A percentile compares a stretch with the other conserved stretches of the same genome.
Conservation (phyloP, 2,113 vertebrate species). For the Megaceryle torquata region DNA sequence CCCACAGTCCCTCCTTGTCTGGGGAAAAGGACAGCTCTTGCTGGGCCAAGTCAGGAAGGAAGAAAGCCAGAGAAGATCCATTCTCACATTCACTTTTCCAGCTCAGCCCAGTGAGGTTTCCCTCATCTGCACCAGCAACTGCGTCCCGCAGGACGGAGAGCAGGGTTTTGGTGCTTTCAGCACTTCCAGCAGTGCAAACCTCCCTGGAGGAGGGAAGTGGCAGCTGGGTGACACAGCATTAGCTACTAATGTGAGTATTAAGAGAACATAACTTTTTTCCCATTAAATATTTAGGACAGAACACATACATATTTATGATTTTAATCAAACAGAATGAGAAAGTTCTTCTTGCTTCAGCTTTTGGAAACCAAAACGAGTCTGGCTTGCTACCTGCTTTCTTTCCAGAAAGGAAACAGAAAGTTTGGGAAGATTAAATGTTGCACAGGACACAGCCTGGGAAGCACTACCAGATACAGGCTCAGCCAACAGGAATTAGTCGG, state of each 20-base stretch:
- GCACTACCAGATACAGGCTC: no score
- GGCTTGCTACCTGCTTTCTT: not conserved
- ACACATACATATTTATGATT: conserved; percentile 17
- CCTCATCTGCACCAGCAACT: not conserved
- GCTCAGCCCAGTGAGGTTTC: not conserved
- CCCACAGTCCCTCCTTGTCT: not conserved
- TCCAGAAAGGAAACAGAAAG: not conserved
- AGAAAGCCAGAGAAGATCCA: not conserved
- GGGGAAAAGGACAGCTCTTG: not conserved
- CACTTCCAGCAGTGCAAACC: not conserved
- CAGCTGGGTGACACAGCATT: not conserved
- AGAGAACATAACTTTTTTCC: not conserved
- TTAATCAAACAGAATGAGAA: conserved; percentile 32
- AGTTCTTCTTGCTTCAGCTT: not conserved
- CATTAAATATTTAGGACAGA: conserved; percentile 12
- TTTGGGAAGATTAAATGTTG: not conserved
- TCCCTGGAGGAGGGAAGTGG: not conserved
- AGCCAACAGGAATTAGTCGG: not conserved
- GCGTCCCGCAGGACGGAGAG: accelerated
- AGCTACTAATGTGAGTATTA: not conserved
- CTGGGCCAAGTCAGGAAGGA: not conserved
- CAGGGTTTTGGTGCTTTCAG: not conserved
- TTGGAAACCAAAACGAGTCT: not conserved
- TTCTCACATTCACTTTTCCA: not conserved
- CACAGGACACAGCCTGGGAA: not conserved